These are phyloP conservation scores for Xylocampa areola DNA, from an alignment of 2,888 invertebrate genomes.

Conservation along the genomic window DNA sequence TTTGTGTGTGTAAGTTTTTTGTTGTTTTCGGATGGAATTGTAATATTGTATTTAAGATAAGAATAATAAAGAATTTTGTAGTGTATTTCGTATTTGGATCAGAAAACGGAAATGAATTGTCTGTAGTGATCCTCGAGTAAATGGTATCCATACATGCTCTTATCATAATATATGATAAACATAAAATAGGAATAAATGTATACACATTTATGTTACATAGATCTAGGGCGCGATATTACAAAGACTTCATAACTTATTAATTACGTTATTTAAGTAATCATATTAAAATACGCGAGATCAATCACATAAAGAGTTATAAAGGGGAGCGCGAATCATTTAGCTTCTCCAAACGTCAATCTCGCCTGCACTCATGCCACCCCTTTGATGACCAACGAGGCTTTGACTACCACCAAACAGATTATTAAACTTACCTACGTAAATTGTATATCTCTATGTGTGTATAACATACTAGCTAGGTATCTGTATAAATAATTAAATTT, in stretches of 20 bases:
- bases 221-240: no score
- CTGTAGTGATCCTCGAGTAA: background rate
- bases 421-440: no score
- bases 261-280: no score
- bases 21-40: slow-evolving; percentile 39
- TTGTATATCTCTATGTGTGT: no score
- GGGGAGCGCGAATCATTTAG: background rate
- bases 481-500: no score
- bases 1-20: slow-evolving; percentile 47
- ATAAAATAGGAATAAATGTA: no score
- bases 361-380: background rate
- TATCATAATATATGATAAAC: no score
- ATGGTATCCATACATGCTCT: background rate
- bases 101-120: slow-evolving; percentile 15
- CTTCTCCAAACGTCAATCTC: background rate
- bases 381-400: background rate
- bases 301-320: no score
- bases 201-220: no score
- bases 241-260: no score
- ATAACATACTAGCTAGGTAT: no score
- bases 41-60: slow-evolving; percentile 44
- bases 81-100: slow-evolving; percentile 6
- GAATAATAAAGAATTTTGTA: slow-evolving; percentile 13
- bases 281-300: no score
- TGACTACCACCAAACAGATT: background rate